Evolutionary conservation across 2,888 invertebrate genomes (phyloP).

Genomic region (Microctonus brassicae): DNA sequence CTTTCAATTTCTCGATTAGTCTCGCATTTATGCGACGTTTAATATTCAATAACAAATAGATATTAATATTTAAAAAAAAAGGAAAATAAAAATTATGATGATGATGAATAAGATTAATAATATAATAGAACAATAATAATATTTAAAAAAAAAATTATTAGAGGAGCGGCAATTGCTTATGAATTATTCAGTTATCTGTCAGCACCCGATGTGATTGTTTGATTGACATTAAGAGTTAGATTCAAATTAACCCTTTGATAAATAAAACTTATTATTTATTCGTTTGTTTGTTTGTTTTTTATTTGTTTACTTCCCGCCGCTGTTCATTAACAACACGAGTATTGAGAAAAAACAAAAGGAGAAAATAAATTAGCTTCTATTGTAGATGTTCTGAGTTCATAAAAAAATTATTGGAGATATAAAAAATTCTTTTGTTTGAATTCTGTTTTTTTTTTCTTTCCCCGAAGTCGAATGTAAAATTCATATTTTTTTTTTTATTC

Average conservation of each 20-base stretch:
- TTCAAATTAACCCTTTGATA: not conserved
- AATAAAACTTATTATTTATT: not conserved
- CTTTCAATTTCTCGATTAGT: not conserved
- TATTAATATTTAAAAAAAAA: not conserved
- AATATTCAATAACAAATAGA: not conserved
- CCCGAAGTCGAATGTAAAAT: no score
- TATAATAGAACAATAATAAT: not conserved
- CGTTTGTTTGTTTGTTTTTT: not conserved
- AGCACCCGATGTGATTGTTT: not conserved
- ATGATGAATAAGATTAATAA: not conserved
- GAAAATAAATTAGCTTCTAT: no score
- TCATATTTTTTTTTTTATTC: no score
- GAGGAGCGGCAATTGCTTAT: constrained; percentile 17
- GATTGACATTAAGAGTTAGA: constrained; percentile 4
- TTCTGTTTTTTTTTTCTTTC: no score
- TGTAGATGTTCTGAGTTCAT: no score
- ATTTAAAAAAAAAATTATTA: constrained; percentile 1
- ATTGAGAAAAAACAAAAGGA: no score
- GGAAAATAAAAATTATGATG: not conserved
- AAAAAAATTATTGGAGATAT: no score
- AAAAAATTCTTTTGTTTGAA: no score
- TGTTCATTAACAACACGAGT: no score
- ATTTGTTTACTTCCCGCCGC: no score
- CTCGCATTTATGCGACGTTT: not conserved
- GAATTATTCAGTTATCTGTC: constrained; percentile 25